These are phyloP conservation scores for Ramazzottius varieornatus DNA, from an alignment of 2,888 invertebrate species.

Conservation along the genomic window DNA sequence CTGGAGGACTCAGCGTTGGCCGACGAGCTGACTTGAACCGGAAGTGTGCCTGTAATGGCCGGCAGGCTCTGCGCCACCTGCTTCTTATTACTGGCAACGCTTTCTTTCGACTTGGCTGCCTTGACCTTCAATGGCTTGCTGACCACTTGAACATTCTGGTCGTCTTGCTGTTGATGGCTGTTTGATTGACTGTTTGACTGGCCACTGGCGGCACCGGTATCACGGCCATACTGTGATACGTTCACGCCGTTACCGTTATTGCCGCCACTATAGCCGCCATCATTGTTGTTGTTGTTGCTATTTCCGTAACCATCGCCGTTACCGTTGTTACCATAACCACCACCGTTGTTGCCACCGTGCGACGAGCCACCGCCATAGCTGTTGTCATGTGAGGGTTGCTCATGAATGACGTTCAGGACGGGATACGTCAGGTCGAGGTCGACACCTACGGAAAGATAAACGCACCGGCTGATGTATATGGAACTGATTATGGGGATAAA, in stretches of 20 bases:
- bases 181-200: not conserved
- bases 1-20: not conserved
- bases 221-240: not conserved
- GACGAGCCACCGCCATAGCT: conserved; percentile 7
- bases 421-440: conserved; percentile 3
- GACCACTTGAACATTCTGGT: not conserved
- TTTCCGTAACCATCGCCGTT: conserved; percentile 3
- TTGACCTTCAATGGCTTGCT: not conserved
- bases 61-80: not conserved
- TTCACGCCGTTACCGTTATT: conserved; percentile 5
- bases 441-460: too few species aligned
- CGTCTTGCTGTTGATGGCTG: too few species aligned
- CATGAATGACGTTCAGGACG: not conserved
- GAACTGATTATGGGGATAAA: too few species aligned
- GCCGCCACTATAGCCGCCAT: not conserved
- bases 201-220: not conserved
- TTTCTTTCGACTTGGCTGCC: not conserved
- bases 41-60: not conserved
- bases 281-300: not conserved
- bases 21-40: not conserved
- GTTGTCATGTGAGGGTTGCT: not conserved
- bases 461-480: too few species aligned
- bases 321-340: conserved; percentile 7
- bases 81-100: not conserved
- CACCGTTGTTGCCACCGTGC: conserved; percentile 6